Conservation (phyloP, 1,140 invertebrate genomes). For the Diploscapter pachys region DNA sequence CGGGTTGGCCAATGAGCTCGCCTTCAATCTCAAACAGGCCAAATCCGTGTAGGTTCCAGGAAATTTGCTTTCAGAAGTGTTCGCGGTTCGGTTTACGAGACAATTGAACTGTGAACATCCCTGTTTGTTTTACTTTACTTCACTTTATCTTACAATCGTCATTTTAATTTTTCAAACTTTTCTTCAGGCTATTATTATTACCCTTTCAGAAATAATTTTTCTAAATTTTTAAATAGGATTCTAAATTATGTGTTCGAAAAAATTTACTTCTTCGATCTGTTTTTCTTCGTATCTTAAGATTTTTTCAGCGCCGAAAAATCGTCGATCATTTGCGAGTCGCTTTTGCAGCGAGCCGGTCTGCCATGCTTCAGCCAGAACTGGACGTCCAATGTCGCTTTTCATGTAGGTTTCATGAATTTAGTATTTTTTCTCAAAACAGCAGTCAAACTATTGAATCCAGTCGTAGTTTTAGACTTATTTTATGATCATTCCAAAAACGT, state of each 20-base stretch:
- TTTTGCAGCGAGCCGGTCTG: neutral
- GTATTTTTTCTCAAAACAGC: no score
- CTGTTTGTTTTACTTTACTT: no score
- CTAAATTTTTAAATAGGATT: neutral
- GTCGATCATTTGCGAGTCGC: no score
- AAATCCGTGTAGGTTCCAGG: no score
- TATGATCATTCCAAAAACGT: no score
- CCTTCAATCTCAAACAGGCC: neutral
- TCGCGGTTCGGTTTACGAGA: no score
- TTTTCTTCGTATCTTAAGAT: neutral
- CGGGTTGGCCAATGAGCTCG: conserved; percentile 15
- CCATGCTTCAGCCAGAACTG: conserved; percentile 24
- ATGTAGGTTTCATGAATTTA: neutral
- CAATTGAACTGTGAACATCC: no score
- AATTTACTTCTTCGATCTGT: neutral
- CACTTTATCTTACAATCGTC: no score
- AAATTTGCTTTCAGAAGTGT: no score
- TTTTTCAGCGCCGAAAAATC: neutral
- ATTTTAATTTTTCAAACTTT: neutral
- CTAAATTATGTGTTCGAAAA: neutral
- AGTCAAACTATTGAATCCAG: no score
- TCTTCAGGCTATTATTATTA: neutral
- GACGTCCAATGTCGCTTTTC: neutral
- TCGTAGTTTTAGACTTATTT: no score
- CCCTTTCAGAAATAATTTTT: neutral